These are phyloP conservation scores for Myotis yumanensis DNA, from an alignment of 2,113 vertebrate species.

Conservation along the genomic window DNA sequence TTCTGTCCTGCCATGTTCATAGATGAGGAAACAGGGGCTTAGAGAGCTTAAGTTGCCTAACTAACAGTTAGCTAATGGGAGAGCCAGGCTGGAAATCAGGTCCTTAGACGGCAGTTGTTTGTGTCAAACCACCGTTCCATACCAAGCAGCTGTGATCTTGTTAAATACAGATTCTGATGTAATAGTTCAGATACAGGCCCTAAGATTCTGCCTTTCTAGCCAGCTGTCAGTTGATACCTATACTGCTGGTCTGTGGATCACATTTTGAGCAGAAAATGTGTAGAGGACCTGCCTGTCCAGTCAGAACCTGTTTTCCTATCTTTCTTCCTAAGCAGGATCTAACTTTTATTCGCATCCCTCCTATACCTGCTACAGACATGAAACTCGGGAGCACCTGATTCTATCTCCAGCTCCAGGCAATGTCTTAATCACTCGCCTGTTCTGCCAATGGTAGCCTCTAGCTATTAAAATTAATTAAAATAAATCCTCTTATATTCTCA, in stretches of 20 bases:
- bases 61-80: not conserved
- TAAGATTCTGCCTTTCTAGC: not conserved
- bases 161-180: not conserved
- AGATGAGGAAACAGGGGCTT: not conserved
- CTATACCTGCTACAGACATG: fast-evolving
- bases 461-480: not conserved
- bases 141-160: not conserved
- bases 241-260: not conserved
- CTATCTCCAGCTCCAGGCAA: not conserved
- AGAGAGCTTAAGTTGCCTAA: not conserved
- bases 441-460: not conserved
- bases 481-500: not conserved
- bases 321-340: not conserved
- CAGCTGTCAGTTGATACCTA: not conserved
- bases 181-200: not conserved
- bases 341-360: not conserved
- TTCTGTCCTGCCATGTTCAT: not conserved
- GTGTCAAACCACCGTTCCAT: not conserved
- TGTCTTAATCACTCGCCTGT: not conserved
- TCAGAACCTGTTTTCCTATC: not conserved
- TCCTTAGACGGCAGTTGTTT: not conserved
- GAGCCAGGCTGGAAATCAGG: not conserved
- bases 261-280: not conserved
- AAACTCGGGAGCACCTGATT: not conserved
- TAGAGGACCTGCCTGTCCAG: not conserved